These are phyloP conservation scores for Syrmaticus mikado DNA, from an alignment of 2,113 vertebrate genomes.

Conservation along the genomic window DNA sequence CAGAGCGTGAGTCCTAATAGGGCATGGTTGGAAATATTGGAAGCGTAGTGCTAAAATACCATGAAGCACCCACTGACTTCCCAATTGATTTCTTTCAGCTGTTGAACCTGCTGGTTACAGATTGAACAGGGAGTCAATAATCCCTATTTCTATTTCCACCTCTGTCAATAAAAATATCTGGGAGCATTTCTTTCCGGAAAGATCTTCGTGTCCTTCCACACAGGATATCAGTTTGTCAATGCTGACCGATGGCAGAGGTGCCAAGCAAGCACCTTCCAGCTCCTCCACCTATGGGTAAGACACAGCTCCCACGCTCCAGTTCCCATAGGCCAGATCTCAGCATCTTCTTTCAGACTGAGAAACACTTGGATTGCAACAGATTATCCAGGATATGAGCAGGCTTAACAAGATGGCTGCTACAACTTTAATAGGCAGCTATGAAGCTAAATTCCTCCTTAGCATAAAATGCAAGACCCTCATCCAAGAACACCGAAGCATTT, in stretches of 20 bases:
- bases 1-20: background rate
- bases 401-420: background rate
- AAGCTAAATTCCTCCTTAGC: background rate
- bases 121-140: slow-evolving; percentile 18
- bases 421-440: background rate
- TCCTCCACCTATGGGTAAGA: rapidly evolving
- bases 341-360: background rate
- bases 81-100: background rate
- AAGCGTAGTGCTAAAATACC: background rate
- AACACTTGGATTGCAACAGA: background rate
- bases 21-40: background rate
- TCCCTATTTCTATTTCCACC: background rate
- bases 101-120: background rate
- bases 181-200: background rate
- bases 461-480: background rate
- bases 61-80: background rate
- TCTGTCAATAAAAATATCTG: background rate
- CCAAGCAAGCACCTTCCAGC: background rate
- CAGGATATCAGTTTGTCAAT: background rate
- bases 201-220: background rate
- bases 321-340: background rate
- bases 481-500: background rate
- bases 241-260: background rate
- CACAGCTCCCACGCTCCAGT: background rate
- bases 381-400: background rate